A percentile compares a stretch with the other conserved stretches of the same genome.
Conservation (phyloP, 2,797 vertebrate genomes). For the Spheniscus humboldti region DNA sequence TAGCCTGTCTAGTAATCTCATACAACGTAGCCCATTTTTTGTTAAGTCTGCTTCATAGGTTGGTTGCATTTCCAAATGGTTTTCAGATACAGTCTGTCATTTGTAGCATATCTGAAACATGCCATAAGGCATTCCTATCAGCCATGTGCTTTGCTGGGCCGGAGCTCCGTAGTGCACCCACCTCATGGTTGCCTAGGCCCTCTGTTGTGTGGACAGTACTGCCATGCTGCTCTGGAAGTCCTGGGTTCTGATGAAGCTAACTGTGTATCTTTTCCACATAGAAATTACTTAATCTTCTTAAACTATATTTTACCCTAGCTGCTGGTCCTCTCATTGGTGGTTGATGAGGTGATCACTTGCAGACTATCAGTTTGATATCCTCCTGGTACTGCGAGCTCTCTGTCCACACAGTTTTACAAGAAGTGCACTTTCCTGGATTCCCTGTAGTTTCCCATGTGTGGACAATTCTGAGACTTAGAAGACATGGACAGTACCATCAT, state of each 20-base stretch:
- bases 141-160: background rate
- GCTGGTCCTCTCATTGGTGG: background rate
- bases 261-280: background rate
- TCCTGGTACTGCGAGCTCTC: background rate
- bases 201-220: background rate
- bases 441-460: background rate
- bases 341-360: background rate
- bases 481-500: background rate
- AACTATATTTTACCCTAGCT: background rate
- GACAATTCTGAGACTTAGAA: background rate
- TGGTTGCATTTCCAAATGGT: background rate
- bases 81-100: background rate
- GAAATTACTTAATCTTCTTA: background rate
- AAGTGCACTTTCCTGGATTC: background rate
- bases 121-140: background rate
- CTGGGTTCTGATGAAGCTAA: background rate
- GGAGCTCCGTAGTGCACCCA: rapidly evolving
- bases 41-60: background rate
- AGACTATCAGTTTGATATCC: background rate
- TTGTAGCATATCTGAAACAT: background rate
- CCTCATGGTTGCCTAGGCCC: background rate
- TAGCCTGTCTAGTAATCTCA: background rate
- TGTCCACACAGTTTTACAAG: background rate
- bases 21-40: background rate
- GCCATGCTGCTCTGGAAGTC: background rate